phyloP scores from a whole-genome alignment of 1,140 invertebrate species.

The Spodoptera litura region DNA sequence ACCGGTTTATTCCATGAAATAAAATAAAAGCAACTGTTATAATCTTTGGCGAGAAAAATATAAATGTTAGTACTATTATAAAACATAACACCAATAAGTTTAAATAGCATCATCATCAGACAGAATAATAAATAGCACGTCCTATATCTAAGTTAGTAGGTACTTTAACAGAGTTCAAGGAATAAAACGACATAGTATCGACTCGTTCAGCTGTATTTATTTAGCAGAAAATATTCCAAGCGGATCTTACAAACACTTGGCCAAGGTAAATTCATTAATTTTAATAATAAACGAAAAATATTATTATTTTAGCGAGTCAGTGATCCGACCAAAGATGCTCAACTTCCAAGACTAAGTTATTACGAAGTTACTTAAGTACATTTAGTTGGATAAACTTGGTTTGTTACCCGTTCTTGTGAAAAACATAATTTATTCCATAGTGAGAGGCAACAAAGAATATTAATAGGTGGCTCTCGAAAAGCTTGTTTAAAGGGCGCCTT shows the following conservation, averaged over 20 bases:
- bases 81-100: no score
- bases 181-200: no score
- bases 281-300: conserved; percentile 37
- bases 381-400: conserved; percentile 49
- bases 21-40: no score
- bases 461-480: conserved; percentile 33
- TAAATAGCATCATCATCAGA: no score
- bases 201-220: no score
- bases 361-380: conserved; percentile 49
- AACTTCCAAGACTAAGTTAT: conserved; percentile 48
- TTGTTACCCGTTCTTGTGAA: conserved; percentile 48
- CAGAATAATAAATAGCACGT: no score
- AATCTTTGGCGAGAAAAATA: no score
- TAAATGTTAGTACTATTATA: no score
- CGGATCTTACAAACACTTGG: conserved; percentile 9
- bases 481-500: conserved; percentile 15
- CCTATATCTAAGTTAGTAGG: no score
- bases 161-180: no score
- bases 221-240: neutral
- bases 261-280: conserved; percentile 37
- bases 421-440: conserved; percentile 50
- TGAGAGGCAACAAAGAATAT: conserved; percentile 42
- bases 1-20: no score
- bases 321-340: conserved; percentile 43
- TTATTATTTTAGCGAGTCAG: conserved; percentile 38